Percentiles rank a stretch among this genome's conserved stretches.
Evolutionary conservation across 2,888 invertebrate species (phyloP).

Genomic region (Cetonia aurata): DNA sequence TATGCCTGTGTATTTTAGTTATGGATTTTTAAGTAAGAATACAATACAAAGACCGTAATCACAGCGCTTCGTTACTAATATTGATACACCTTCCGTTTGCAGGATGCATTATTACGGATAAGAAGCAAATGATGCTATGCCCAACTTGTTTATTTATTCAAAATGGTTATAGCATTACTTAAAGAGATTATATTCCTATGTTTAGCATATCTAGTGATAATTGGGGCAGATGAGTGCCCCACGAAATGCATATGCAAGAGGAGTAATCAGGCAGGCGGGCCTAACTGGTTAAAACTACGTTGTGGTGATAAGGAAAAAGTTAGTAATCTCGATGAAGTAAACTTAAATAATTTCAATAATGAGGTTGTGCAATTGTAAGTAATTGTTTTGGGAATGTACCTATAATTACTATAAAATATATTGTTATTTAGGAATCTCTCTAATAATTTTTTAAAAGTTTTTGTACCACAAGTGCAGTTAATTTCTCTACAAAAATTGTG

Average conservation of each 20-base stretch:
- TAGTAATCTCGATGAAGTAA: slow-evolving; percentile 73
- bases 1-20: slow-evolving; percentile 22
- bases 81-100: neutral
- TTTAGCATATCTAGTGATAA: slow-evolving; percentile 26
- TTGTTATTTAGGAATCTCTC: slow-evolving; percentile 74
- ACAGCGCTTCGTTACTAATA: neutral
- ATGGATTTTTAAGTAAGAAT: slow-evolving; percentile 29
- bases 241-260: slow-evolving; percentile 71
- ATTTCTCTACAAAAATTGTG: slow-evolving; percentile 79
- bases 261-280: slow-evolving; percentile 67
- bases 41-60: neutral
- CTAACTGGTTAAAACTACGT: slow-evolving; percentile 73
- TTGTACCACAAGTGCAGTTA: slow-evolving; percentile 74
- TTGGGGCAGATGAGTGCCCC: slow-evolving; percentile 64
- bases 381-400: slow-evolving; percentile 19
- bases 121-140: slow-evolving; percentile 38
- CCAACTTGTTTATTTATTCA: slow-evolving; percentile 41
- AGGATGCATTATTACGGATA: slow-evolving; percentile 22
- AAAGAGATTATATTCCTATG: slow-evolving; percentile 33
- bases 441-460: slow-evolving; percentile 73
- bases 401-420: neutral
- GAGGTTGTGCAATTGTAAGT: slow-evolving; percentile 78
- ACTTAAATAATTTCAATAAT: slow-evolving; percentile 72
- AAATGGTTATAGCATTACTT: slow-evolving; percentile 46
- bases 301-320: slow-evolving; percentile 74